These are phyloP conservation scores for honey bee (Apis mellifera) DNA, from an alignment of 1,140 invertebrate genomes.

Conservation along the genomic window DNA sequence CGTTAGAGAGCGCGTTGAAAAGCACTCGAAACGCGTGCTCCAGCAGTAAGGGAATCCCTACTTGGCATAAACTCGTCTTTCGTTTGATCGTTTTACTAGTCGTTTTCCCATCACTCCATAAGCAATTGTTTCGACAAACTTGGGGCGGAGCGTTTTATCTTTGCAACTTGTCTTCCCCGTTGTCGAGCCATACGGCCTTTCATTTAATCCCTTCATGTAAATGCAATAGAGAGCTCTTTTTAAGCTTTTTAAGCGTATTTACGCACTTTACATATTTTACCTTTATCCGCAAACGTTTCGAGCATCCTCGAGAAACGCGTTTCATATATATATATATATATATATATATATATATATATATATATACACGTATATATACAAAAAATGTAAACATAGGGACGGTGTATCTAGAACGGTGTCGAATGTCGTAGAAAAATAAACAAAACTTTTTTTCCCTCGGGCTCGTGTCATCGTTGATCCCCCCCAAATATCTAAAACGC, in stretches of 20 bases:
- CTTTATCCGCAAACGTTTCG: neutral
- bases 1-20: slow-evolving; percentile 16
- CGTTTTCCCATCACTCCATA: slow-evolving; percentile 11
- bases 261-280: slow-evolving; percentile 17
- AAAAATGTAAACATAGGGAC: neutral
- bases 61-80: slow-evolving; percentile 1
- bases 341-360: no score
- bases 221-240: neutral
- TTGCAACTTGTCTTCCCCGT: neutral
- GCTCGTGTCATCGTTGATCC: neutral
- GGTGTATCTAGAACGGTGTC: neutral
- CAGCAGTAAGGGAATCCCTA: neutral
- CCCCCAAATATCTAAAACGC: neutral
- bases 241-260: neutral
- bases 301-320: neutral
- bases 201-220: slow-evolving; percentile 4
- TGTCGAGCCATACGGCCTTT: neutral
- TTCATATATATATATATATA: neutral
- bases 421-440: neutral
- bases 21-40: slow-evolving; percentile 22
- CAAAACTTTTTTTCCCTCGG: slow-evolving; percentile 2
- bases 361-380: no score
- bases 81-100: slow-evolving; percentile 35
- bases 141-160: neutral
- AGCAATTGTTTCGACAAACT: slow-evolving; percentile 38